Conservation (phyloP, 2,797 vertebrate genomes). For the Periparus ater region DNA sequence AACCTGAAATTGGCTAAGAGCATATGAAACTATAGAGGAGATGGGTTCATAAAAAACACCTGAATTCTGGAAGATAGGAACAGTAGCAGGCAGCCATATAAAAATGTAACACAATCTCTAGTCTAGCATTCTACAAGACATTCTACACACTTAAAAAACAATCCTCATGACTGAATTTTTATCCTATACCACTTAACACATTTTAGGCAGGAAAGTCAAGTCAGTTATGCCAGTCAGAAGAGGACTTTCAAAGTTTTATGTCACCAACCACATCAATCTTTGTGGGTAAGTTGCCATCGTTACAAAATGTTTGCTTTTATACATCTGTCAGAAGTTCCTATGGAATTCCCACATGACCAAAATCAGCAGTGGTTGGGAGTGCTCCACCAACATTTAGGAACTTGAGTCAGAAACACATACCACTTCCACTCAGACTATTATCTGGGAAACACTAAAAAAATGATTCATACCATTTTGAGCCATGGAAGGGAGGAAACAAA, state of each 20-base stretch:
- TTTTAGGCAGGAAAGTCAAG: background rate
- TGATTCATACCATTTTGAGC: constrained; percentile 72
- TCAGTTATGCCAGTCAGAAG: background rate
- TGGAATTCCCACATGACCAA: constrained; percentile 61
- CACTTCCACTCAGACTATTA: constrained; percentile 51
- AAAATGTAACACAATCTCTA: background rate
- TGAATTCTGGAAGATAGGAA: background rate
- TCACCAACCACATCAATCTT: constrained; percentile 25
- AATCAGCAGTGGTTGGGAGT: constrained; percentile 47
- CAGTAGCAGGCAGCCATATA: background rate
- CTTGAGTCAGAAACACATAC: constrained; percentile 38
- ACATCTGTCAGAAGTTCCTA: constrained; percentile 47
- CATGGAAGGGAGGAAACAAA: constrained; percentile 70
- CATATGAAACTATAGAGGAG: background rate
- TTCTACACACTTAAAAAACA: background rate
- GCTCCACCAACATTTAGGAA: constrained; percentile 52
- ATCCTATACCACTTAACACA: background rate
- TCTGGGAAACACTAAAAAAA: constrained; percentile 73
- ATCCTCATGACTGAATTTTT: background rate
- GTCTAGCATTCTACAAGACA: background rate
- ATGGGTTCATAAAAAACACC: background rate
- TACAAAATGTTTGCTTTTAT: constrained; percentile 69
- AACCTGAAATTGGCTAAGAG: background rate
- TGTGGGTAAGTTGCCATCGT: constrained; percentile 59
- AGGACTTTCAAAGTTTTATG: constrained; percentile 18